These are phyloP conservation scores for Coracopsis vasa DNA, from an alignment of 2,113 vertebrate species.

Conservation along the genomic window DNA sequence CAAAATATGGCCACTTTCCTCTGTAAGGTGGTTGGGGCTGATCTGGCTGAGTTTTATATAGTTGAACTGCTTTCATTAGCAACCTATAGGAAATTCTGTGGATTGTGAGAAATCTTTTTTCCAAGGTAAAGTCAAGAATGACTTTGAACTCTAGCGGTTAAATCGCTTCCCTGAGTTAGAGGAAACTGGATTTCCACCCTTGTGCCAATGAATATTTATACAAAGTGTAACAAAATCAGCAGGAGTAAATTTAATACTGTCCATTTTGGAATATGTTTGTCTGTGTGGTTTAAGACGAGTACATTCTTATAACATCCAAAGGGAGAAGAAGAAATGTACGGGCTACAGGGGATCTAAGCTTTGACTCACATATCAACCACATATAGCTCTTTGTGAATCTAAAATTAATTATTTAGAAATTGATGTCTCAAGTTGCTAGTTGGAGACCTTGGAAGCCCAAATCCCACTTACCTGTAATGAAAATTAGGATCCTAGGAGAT, in stretches of 20 bases:
- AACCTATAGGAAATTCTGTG: not conserved
- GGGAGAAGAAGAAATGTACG: not conserved
- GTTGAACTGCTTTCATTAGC: not conserved
- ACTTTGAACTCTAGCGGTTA: not conserved
- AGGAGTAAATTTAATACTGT: not conserved
- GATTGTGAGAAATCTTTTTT: not conserved
- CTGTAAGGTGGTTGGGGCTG: not conserved
- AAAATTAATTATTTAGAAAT: not conserved
- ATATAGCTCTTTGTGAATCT: not conserved
- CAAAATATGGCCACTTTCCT: not conserved
- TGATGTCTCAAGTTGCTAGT: not conserved
- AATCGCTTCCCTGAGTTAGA: not conserved
- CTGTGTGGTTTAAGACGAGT: not conserved
- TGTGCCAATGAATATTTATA: not conserved
- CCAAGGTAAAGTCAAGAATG: not conserved
- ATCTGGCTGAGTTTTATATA: not conserved
- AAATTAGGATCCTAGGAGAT: not conserved
- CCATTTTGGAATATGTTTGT: not conserved
- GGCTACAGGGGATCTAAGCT: not conserved
- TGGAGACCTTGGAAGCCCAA: not conserved
- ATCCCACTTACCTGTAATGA: not conserved
- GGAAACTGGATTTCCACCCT: not conserved
- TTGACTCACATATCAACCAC: fast-evolving
- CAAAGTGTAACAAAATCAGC: not conserved
- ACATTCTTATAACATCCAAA: not conserved